A percentile compares a stretch with the other conserved stretches of the same genome.
Evolutionary conservation across 2,888 invertebrate species (phyloP).

Genomic region (Hanleya hanleyi): DNA sequence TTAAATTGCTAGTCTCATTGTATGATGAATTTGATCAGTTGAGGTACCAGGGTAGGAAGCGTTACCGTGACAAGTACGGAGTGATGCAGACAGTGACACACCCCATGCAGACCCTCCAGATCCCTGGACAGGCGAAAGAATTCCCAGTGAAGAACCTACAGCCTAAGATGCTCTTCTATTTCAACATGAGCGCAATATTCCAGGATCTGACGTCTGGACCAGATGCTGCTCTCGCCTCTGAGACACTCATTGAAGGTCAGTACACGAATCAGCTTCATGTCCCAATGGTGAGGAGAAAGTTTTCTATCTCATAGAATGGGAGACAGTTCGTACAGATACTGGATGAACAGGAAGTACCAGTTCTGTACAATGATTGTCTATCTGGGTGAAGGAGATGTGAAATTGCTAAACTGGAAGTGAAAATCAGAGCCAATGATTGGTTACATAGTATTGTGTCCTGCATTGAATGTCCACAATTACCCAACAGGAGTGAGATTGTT

Average conservation of each 20-base stretch:
- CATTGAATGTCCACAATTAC: no score
- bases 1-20: no score
- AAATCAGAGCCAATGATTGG: no score
- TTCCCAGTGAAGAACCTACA: conserved; percentile 57
- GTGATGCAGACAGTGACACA: conserved; percentile 41
- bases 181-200: conserved; percentile 70
- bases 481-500: no score
- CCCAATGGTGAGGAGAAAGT: neutral
- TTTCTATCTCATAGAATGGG: no score
- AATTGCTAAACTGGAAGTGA: no score
- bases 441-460: no score
- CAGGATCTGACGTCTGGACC: conserved; percentile 59
- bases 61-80: conserved; percentile 53
- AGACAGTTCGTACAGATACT: no score
- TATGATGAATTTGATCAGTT: no score
- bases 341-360: no score
- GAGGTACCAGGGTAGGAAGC: conserved; percentile 59
- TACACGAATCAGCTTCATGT: neutral
- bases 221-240: conserved; percentile 51
- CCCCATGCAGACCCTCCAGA: conserved; percentile 36
- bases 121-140: conserved; percentile 52
- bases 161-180: conserved; percentile 68
- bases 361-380: no score
- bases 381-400: no score
- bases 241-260: conserved; percentile 65